Percentiles rank a stretch among this genome's conserved stretches.
These are phyloP conservation scores for Tauraco erythrolophus DNA, from an alignment of 2,113 vertebrate genomes.

Conservation along the genomic window DNA sequence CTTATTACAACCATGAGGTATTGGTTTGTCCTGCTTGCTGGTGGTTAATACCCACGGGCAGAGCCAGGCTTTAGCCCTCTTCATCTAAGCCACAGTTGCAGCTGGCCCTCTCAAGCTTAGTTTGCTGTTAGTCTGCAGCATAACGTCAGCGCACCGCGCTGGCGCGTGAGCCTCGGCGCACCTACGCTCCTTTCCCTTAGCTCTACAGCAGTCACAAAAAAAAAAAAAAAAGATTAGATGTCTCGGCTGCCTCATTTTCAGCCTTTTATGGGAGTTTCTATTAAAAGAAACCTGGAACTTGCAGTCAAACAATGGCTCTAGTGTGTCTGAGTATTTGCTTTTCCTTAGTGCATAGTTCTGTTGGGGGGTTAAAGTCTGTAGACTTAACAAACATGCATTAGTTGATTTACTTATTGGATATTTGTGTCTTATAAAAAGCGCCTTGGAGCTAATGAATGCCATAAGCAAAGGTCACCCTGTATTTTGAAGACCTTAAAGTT, in stretches of 20 bases:
- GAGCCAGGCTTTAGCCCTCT: not conserved
- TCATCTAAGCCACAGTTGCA: not conserved
- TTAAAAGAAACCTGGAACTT: slow-evolving; percentile 50
- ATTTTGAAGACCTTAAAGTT: slow-evolving; percentile 16
- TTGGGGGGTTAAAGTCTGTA: not conserved
- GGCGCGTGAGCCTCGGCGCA: not conserved
- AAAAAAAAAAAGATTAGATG: not conserved
- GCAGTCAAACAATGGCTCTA: slow-evolving; percentile 27
- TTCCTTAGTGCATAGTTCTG: not conserved
- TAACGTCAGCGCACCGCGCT: not conserved
- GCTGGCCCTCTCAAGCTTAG: not conserved
- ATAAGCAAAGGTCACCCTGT: not conserved
- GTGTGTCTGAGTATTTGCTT: slow-evolving; percentile 11
- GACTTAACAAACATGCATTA: not conserved
- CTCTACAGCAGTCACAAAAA: not conserved
- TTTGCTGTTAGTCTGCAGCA: not conserved
- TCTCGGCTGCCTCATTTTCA: not conserved
- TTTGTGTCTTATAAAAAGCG: not conserved
- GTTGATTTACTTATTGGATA: slow-evolving; percentile 14
- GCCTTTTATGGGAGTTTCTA: slow-evolving; percentile 47
- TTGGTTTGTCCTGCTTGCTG: not conserved
- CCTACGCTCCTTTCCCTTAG: not conserved
- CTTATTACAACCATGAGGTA: not conserved
- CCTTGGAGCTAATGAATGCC: not conserved
- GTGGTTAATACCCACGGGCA: not conserved